Percentiles rank a stretch among this genome's conserved stretches.
Conservation (phyloP, 2,888 invertebrate genomes). For the Dryobota labecula region DNA sequence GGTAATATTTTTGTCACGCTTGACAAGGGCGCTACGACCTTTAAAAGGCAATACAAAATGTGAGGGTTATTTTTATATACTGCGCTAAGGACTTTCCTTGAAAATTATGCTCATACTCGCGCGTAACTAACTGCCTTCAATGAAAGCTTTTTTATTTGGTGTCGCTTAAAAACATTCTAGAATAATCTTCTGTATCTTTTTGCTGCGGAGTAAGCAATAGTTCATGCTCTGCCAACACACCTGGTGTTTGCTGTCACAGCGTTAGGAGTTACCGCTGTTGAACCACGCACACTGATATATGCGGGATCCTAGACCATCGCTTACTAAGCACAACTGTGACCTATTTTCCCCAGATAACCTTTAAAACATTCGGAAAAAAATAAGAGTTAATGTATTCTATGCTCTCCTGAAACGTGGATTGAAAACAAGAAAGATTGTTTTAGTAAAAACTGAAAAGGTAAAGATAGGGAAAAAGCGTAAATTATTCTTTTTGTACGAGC, state of each 20-base stretch:
- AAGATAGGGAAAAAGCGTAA: conserved; percentile 1
- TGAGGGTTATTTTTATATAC: conserved; percentile 29
- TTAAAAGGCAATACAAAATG: conserved; percentile 40
- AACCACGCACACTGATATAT: conserved; percentile 50
- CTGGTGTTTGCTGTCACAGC: conserved; percentile 58
- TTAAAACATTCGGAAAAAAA: conserved; percentile 38
- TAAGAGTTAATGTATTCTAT: conserved; percentile 50
- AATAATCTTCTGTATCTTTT: conserved; percentile 41
- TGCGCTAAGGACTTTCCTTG: conserved; percentile 16
- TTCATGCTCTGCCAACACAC: conserved; percentile 54
- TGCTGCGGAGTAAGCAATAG: conserved; percentile 47
- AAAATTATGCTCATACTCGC: conserved; percentile 26
- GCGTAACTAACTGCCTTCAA: conserved; percentile 13
- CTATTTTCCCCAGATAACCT: conserved; percentile 42
- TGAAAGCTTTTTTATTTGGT: conserved; percentile 13
- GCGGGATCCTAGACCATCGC: conserved; percentile 50
- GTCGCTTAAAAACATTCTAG: conserved; percentile 9
- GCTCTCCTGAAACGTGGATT: conserved; percentile 41
- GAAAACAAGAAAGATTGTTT: conserved; percentile 50
- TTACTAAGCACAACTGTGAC: conserved; percentile 50
- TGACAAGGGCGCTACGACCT: conserved; percentile 44
- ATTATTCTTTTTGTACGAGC: conserved; percentile 2
- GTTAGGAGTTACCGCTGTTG: conserved; percentile 56
- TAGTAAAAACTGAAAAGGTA: conserved; percentile 20
- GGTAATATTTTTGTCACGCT: conserved; percentile 59